Evolutionary conservation across 2,888 invertebrate species (phyloP).

Genomic region (Drosophila mercatorum): DNA sequence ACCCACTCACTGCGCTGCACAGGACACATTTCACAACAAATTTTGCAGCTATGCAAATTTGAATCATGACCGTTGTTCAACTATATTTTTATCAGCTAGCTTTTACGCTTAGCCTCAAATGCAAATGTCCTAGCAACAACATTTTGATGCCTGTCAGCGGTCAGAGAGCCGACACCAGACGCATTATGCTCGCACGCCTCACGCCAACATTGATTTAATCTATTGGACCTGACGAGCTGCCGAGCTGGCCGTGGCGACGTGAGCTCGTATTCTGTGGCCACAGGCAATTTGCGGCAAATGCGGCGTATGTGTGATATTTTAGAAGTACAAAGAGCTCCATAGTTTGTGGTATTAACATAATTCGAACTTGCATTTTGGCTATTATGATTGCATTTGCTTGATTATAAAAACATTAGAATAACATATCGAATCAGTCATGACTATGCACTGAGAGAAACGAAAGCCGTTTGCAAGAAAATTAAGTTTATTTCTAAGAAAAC

Average conservation of each 20-base stretch:
- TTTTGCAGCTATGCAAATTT: conserved; percentile 63
- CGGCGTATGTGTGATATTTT: conserved; percentile 42
- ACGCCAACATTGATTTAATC: conserved; percentile 45
- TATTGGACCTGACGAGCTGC: conserved; percentile 18
- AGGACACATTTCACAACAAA: conserved; percentile 46
- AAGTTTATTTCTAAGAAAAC: too few species aligned
- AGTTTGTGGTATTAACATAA: conserved; percentile 34
- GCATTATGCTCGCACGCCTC: conserved; percentile 28
- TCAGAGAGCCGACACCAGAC: conserved; percentile 32
- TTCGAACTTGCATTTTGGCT: conserved; percentile 35
- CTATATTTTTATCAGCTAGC: conserved; percentile 56
- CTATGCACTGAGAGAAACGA: neutral
- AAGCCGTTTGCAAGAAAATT: too few species aligned
- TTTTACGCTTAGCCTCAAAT: conserved; percentile 46
- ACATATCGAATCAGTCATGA: neutral
- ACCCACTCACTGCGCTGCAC: conserved; percentile 19
- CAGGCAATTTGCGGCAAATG: conserved; percentile 40
- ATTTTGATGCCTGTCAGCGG: conserved; percentile 34
- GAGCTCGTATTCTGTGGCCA: conserved; percentile 29
- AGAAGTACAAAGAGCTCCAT: conserved; percentile 16
- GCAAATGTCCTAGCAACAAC: conserved; percentile 51
- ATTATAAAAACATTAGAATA: conserved; percentile 42
- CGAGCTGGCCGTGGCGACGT: neutral
- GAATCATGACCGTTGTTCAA: conserved; percentile 60
- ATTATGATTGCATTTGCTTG: conserved; percentile 39